These are phyloP conservation scores for Liopterus haemorrhoidalis DNA, from an alignment of 2,888 invertebrate species.

Conservation along the genomic window DNA sequence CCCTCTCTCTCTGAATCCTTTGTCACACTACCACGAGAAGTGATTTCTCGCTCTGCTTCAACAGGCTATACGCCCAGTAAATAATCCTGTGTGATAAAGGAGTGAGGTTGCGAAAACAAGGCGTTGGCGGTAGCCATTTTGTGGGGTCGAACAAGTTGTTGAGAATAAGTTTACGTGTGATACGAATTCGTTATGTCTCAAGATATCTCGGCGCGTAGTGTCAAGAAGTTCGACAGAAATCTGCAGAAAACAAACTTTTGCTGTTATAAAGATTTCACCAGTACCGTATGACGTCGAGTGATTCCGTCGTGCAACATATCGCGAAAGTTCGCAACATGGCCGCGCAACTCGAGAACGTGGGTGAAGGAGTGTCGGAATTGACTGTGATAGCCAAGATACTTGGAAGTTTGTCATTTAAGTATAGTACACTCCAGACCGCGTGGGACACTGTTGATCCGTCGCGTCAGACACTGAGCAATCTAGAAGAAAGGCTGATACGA, in stretches of 20 bases:
- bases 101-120: too few relatives aligned
- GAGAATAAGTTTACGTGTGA: too few relatives aligned
- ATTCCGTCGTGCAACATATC: slow-evolving; percentile 30
- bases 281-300: slow-evolving; percentile 23
- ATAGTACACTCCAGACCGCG: slow-evolving; percentile 28
- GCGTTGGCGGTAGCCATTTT: too few relatives aligned
- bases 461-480: slow-evolving; percentile 26
- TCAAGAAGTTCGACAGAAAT: too few relatives aligned
- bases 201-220: too few relatives aligned
- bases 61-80: too few relatives aligned
- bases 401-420: slow-evolving; percentile 30
- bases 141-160: too few relatives aligned
- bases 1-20: too few relatives aligned
- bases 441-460: slow-evolving; percentile 13
- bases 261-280: slow-evolving; percentile 28
- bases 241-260: slow-evolving; percentile 29
- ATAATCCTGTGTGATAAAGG: too few relatives aligned
- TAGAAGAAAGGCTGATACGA: slow-evolving; percentile 27
- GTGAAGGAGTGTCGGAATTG: slow-evolving; percentile 25
- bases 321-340: slow-evolving; percentile 30
- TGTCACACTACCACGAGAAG: too few relatives aligned
- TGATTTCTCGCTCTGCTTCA: too few relatives aligned
- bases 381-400: slow-evolving; percentile 32
- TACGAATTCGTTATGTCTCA: too few relatives aligned
- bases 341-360: slow-evolving; percentile 28